phyloP scores from a whole-genome alignment of 1,140 invertebrate genomes.

The Drosophila mojavensis region DNA sequence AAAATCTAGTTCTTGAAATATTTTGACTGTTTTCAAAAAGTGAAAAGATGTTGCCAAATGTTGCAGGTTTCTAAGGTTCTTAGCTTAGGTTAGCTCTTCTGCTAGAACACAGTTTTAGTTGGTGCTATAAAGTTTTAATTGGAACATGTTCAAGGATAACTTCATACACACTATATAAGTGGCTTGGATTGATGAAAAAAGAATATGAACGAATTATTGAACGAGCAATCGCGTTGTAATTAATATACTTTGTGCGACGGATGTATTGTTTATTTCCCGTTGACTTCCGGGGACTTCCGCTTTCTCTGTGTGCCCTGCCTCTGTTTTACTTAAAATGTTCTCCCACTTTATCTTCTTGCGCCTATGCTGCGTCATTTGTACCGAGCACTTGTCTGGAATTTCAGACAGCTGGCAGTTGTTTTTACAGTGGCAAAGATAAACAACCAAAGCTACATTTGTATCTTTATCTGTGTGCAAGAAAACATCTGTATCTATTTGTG shows the following conservation, averaged over 20 bases:
- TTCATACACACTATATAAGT: not conserved
- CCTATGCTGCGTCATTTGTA: conserved; percentile 12
- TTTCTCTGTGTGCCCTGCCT: conserved; percentile 45
- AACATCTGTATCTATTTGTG: conserved; percentile 14
- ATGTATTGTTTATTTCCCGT: conserved; percentile 70
- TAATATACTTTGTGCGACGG: conserved; percentile 44
- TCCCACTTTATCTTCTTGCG: too few species aligned
- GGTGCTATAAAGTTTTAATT: too few species aligned
- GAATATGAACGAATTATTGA: not conserved
- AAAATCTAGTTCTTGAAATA: not conserved
- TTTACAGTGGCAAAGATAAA: conserved; percentile 60
- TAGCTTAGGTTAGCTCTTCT: too few species aligned
- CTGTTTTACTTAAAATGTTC: conserved; percentile 59
- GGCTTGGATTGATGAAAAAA: not conserved
- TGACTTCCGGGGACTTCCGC: conserved; percentile 63
- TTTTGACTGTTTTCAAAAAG: too few species aligned
- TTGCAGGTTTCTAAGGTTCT: too few species aligned
- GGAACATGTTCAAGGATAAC: not conserved
- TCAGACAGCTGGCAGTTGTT: conserved; percentile 56
- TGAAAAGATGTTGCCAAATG: too few species aligned
- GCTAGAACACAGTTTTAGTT: too few species aligned
- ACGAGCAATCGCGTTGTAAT: conserved; percentile 42
- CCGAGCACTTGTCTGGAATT: conserved; percentile 55
- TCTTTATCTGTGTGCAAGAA: conserved; percentile 7
- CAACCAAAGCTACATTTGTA: conserved; percentile 28